Conservation (phyloP, 2,888 invertebrate species). For the Labia minor region DNA sequence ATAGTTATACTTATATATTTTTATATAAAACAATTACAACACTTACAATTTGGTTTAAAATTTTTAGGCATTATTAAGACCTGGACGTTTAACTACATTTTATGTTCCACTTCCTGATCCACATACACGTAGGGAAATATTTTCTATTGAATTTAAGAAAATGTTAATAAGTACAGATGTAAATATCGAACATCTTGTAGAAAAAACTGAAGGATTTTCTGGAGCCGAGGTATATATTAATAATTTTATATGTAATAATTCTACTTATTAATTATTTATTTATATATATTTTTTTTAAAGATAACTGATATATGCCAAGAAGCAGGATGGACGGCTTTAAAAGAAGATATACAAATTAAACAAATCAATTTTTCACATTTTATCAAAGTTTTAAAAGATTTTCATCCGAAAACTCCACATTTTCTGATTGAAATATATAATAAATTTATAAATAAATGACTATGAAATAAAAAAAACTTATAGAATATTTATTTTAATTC, state of each 20-base stretch:
- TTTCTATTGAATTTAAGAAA: conserved; percentile 60
- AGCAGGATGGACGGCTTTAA: conserved; percentile 76
- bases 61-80: conserved; percentile 69
- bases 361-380: conserved; percentile 60
- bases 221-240: conserved; percentile 70
- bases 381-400: conserved; percentile 53
- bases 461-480: too few relatives aligned
- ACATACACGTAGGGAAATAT: conserved; percentile 68
- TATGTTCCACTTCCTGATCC: conserved; percentile 86
- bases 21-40: too few relatives aligned
- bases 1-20: too few relatives aligned
- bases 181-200: conserved; percentile 52
- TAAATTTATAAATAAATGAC: conserved; percentile 31
- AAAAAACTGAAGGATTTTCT: conserved; percentile 67
- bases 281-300: conserved; percentile 31
- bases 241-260: background rate
- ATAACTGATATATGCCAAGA: conserved; percentile 75
- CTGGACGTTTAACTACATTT: conserved; percentile 82
- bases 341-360: conserved; percentile 56
- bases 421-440: conserved; percentile 63
- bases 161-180: conserved; percentile 63
- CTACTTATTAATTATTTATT: background rate
- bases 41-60: too few relatives aligned
- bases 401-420: conserved; percentile 65
- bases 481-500: too few relatives aligned